These are phyloP conservation scores for Heliothis peltigera DNA, from an alignment of 2,888 invertebrate genomes.

Conservation along the genomic window DNA sequence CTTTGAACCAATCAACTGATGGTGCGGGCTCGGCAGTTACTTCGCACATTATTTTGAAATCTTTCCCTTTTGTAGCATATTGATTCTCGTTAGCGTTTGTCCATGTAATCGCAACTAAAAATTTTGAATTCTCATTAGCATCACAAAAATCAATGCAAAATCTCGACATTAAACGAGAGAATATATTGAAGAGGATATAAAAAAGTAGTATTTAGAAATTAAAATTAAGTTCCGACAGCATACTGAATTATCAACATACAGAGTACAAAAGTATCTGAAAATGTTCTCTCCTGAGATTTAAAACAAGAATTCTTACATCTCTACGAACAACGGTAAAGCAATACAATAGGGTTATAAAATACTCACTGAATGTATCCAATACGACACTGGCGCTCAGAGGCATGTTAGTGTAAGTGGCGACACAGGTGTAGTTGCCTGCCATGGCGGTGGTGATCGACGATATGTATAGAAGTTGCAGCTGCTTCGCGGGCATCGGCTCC, in stretches of 20 bases:
- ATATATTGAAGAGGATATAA: too few relatives aligned
- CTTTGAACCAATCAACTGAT: slow-evolving; percentile 95
- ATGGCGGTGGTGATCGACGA: slow-evolving; percentile 93
- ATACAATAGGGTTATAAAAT: slow-evolving; percentile 11
- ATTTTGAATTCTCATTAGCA: slow-evolving; percentile 7
- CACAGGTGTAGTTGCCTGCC: slow-evolving; percentile 95
- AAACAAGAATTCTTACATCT: neutral
- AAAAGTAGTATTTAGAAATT: too few relatives aligned
- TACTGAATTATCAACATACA: too few relatives aligned
- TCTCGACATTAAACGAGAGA: too few relatives aligned
- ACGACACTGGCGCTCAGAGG: slow-evolving; percentile 91
- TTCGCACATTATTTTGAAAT: slow-evolving; percentile 94
- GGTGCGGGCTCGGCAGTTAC: slow-evolving; percentile 96
- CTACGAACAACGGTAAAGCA: neutral
- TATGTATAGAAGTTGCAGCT: slow-evolving; percentile 93
- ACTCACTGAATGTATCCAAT: slow-evolving; percentile 92
- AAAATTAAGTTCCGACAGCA: too few relatives aligned
- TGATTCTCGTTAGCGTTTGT: slow-evolving; percentile 96
- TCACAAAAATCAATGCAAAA: neutral
- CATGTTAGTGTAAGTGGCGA: slow-evolving; percentile 94
- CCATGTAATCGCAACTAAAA: slow-evolving; percentile 95
- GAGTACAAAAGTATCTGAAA: too few relatives aligned
- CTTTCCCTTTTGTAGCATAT: slow-evolving; percentile 93
- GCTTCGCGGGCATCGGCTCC: slow-evolving; percentile 91
- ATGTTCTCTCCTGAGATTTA: too few relatives aligned